A percentile compares a stretch with the other conserved stretches of the same genome.
Evolutionary conservation across 1,140 invertebrate species (phyloP).

Genomic region (Papilio xuthus): DNA sequence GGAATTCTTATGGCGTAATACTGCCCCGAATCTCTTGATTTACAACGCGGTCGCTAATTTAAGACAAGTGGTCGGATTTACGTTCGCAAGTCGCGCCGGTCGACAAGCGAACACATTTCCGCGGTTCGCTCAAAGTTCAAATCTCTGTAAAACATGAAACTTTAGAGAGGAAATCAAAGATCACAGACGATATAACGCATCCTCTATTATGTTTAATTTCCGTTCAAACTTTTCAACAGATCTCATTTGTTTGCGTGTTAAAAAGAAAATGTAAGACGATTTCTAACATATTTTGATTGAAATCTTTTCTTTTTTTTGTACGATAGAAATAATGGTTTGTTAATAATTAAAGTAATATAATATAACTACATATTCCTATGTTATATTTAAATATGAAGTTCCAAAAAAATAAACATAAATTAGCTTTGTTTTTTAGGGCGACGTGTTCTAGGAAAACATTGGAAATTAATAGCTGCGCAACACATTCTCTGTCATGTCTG

Average conservation of each 20-base stretch:
- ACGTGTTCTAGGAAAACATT: no score
- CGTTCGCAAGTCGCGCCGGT: conserved; percentile 36
- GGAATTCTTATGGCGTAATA: conserved; percentile 62
- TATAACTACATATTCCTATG: no score
- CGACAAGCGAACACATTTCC: conserved; percentile 10
- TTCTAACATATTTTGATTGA: neutral
- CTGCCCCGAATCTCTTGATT: conserved; percentile 64
- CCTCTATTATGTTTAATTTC: conserved; percentile 35
- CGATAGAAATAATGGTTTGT: neutral
- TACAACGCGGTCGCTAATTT: conserved; percentile 61
- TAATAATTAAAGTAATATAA: neutral
- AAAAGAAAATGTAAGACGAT: conserved; percentile 6
- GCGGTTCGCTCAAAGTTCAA: neutral
- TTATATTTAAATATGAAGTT: no score
- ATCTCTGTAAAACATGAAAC: conserved; percentile 16
- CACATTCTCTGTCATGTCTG: no score
- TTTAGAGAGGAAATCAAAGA: conserved; percentile 32
- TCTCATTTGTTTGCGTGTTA: conserved; percentile 18
- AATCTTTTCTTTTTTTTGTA: conserved; percentile 11
- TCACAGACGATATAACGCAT: conserved; percentile 28
- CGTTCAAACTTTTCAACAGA: conserved; percentile 30
- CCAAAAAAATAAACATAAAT: no score
- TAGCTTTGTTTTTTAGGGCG: no score
- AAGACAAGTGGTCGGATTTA: conserved; percentile 63
- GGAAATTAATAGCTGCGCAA: no score